Conservation (phyloP, 2,797 vertebrate genomes). For the Silurus lanzhouensis region DNA sequence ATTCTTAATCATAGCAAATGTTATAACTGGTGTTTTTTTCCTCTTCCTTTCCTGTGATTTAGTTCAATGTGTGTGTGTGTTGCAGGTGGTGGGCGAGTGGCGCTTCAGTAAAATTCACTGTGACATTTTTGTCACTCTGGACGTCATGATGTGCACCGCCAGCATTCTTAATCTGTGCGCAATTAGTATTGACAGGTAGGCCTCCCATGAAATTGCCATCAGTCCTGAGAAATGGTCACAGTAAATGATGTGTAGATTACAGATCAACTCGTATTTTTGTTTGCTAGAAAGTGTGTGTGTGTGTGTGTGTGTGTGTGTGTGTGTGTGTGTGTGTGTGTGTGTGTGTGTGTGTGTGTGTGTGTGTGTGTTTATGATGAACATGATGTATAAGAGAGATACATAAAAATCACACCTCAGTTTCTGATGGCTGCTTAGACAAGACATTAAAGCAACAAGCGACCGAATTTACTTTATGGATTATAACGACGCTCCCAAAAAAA, state of each 20-base stretch:
- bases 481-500: neutral
- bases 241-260: slow-evolving; percentile 14
- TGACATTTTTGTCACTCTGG: slow-evolving; percentile 96
- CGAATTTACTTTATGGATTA: neutral
- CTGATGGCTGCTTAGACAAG: neutral
- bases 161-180: slow-evolving; percentile 98
- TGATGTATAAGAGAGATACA: neutral
- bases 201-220: slow-evolving; percentile 28
- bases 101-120: slow-evolving; percentile 96
- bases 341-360: too few species aligned
- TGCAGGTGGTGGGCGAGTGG: slow-evolving; percentile 96
- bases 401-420: slow-evolving; percentile 4
- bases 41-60: neutral
- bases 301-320: too few species aligned
- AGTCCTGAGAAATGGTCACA: slow-evolving; percentile 10
- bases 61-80: slow-evolving; percentile 49
- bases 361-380: too few species aligned
- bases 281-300: neutral
- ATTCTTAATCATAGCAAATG: neutral
- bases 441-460: neutral
- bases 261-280: slow-evolving; percentile 13
- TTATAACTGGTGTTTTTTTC: neutral
- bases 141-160: slow-evolving; percentile 99
- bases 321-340: too few species aligned
- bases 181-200: slow-evolving; percentile 99